These are phyloP conservation scores for Psittacula derbiana DNA, from an alignment of 2,797 vertebrate species.

Conservation along the genomic window DNA sequence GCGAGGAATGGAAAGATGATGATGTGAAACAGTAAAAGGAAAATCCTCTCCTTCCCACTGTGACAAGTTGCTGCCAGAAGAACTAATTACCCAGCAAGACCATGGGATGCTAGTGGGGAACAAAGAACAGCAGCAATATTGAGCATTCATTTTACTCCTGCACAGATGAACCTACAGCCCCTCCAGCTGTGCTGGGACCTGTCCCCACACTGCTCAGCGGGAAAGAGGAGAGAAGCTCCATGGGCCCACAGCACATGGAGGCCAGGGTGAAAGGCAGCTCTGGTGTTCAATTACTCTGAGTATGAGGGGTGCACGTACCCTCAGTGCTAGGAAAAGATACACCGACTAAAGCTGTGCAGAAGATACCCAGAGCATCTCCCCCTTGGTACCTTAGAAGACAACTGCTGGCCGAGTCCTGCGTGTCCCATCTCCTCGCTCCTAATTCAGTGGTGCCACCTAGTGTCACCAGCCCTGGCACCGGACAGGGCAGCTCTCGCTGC, in stretches of 20 bases:
- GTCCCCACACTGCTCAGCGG: rapidly evolving
- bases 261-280: neutral
- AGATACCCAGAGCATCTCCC: neutral
- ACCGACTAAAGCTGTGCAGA: rapidly evolving
- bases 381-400: rapidly evolving
- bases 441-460: conserved; percentile 31
- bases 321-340: rapidly evolving
- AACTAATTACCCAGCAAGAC: neutral
- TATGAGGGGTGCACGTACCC: rapidly evolving
- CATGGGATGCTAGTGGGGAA: rapidly evolving
- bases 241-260: rapidly evolving
- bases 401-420: rapidly evolving
- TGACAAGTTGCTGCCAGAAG: neutral
- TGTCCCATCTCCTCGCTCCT: neutral
- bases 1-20: neutral
- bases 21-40: neutral
- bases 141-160: neutral
- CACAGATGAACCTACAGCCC: neutral
- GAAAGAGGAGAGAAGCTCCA: neutral
- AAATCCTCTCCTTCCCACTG: neutral
- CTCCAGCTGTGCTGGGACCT: neutral
- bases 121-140: rapidly evolving
- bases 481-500: rapidly evolving
- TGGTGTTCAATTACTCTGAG: rapidly evolving
- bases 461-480: neutral